Evolutionary conservation across 2,888 invertebrate species (phyloP).

Genomic region (Phoronis australis): DNA sequence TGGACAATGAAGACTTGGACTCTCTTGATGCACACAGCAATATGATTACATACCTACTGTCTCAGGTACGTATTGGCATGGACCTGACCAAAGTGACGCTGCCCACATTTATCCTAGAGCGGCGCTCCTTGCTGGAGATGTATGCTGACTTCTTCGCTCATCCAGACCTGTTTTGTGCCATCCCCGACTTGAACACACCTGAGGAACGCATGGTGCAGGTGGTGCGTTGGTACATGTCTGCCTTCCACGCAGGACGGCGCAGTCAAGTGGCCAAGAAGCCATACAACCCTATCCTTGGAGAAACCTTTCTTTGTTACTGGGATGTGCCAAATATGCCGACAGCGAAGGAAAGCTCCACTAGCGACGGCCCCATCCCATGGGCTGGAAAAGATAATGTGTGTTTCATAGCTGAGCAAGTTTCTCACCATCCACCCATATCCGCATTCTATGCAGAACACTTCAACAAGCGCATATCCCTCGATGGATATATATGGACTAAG

Average conservation of each 20-base stretch:
- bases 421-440: conserved; percentile 98
- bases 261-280: conserved; percentile 97
- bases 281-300: conserved; percentile 96
- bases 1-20: conserved; percentile 78
- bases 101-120: conserved; percentile 96
- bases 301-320: conserved; percentile 69
- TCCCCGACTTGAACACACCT: conserved; percentile 80
- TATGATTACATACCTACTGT: conserved; percentile 91
- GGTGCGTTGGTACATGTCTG: conserved; percentile 93
- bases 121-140: conserved; percentile 97
- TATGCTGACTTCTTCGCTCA: conserved; percentile 99
- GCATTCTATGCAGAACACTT: conserved; percentile 98
- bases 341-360: conserved; percentile 8
- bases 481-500: conserved; percentile 98
- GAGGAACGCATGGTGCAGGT: conserved; percentile 89
- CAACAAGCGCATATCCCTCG: conserved; percentile 81
- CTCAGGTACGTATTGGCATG: conserved; percentile 98
- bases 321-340: conserved; percentile 40
- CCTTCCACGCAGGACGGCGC: conserved; percentile 97
- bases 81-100: conserved; percentile 98
- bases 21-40: conserved; percentile 95
- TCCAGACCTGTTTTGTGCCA: conserved; percentile 89
- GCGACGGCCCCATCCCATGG: conserved; percentile 87
- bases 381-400: conserved; percentile 79
- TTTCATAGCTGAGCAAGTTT: conserved; percentile 97